Evolutionary conservation across 2,888 invertebrate species (phyloP), one percentile per base, ranked within the genome.

Genomic region (Chouioia cunea): DNA sequence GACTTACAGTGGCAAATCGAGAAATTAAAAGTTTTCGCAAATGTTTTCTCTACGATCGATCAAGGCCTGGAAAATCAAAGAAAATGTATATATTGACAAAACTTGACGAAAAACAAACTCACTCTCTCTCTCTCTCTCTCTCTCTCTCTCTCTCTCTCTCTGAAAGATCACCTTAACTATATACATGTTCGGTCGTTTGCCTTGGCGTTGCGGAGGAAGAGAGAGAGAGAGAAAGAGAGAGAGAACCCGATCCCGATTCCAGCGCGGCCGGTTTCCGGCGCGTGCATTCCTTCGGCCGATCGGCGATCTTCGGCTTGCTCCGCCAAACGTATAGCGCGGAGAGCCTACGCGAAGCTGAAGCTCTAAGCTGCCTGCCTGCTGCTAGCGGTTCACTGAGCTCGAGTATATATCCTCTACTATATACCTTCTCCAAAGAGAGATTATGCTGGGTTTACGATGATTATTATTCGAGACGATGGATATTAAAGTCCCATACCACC

Each of bases 201-300:
- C 73, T 73, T 73, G 73, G 68, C 70, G 48, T 23, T 10, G 46
- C 50, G 68, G 54, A 62, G 44, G 53, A 62, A 50, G 58, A 62
- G 59, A 64, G 57, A 63, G 66, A 63, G 70, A 64, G 64, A 59
- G 48, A 60, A 66, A 70, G 66, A 43, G 22, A 72, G 50, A 65
- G 69, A 71, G 62, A 77, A 77, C 77, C 79, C 84, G 83, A 83
- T 83, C 82, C 82, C 83, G 83, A 84, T 84, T 82, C 79, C 77
- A 79, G 81, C 82, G 57, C 81, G 81, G 77, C 81, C 81, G 80
- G 80, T 81, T 81, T 82, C 80, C 82, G 82, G 82, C 81, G 83
- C 81, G 81, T 76, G 80, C 84, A 84, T 84, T 84, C 85, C 84
- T 73, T 66, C 77, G 75, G 44, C 50, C 23, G 71, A 57, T 80